phyloP scores from a whole-genome alignment of 2,797 vertebrate genomes.

The Melanotaenia boesemani region DNA sequence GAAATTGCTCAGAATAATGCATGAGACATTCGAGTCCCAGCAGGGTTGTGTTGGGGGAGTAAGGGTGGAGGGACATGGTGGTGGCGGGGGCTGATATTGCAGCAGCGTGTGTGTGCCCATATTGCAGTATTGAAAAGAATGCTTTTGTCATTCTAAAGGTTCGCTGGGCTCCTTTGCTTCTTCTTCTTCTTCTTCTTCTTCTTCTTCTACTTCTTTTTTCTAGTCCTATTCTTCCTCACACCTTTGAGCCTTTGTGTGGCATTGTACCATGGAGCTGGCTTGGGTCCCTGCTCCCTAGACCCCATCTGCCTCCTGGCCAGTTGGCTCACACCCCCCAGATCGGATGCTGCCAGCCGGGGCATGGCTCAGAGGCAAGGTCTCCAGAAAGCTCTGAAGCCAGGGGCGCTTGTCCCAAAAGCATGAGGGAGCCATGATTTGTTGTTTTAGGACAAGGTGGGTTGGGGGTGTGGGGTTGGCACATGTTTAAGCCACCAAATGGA shows the following conservation, averaged over 20 bases:
- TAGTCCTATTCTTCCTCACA: conserved; percentile 81
- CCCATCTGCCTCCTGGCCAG: conserved; percentile 83
- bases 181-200: conserved; percentile 62
- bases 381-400: conserved; percentile 64
- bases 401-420: conserved; percentile 59
- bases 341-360: conserved; percentile 79
- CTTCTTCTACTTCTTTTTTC: conserved; percentile 38
- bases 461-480: conserved; percentile 40
- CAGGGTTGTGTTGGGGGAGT: conserved; percentile 45
- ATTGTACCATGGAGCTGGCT: conserved; percentile 83
- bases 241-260: conserved; percentile 85
- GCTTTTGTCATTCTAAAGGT: conserved; percentile 81
- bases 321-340: conserved; percentile 77
- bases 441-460: conserved; percentile 48
- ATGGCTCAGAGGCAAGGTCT: conserved; percentile 76
- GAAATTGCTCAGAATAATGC: conserved; percentile 82
- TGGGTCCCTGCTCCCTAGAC: conserved; percentile 79
- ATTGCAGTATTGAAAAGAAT: conserved; percentile 78
- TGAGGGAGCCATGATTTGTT: conserved; percentile 55
- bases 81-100: conserved; percentile 25
- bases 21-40: conserved; percentile 82
- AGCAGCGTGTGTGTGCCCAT: conserved; percentile 65
- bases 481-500: conserved; percentile 49
- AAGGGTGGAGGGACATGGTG: conserved; percentile 45
- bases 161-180: conserved; percentile 75